phyloP scores from a whole-genome alignment of 2,113 vertebrate genomes.

The Baryphthengus martii region DNA sequence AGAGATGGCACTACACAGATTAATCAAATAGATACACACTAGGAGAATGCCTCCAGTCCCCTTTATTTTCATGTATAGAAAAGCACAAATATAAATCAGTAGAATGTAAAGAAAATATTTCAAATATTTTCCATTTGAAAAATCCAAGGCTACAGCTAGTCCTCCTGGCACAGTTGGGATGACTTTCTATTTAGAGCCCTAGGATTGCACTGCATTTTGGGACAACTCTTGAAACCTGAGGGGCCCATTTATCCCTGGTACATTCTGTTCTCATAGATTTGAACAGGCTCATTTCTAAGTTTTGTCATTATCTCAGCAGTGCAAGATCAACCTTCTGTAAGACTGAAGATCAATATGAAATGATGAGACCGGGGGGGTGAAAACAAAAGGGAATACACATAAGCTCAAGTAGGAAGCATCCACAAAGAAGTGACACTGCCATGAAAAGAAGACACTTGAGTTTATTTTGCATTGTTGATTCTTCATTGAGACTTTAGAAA shows the following conservation, averaged over 20 bases:
- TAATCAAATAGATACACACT: background rate
- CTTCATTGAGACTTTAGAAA: background rate
- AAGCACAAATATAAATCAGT: background rate
- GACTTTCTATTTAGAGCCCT: background rate
- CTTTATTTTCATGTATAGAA: slow-evolving; percentile 31
- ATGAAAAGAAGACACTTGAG: background rate
- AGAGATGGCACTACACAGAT: background rate
- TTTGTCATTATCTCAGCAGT: background rate
- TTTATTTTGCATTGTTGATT: background rate
- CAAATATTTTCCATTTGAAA: background rate
- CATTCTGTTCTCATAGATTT: background rate
- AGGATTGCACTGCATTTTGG: background rate
- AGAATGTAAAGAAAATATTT: slow-evolving; percentile 19
- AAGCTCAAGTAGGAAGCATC: background rate
- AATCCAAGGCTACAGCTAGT: background rate
- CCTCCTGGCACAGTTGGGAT: background rate
- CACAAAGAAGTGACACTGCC: background rate
- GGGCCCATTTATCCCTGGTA: background rate
- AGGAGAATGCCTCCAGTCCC: background rate
- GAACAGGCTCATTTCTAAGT: background rate
- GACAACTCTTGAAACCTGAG: background rate
- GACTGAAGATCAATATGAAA: background rate
- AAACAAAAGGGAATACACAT: background rate
- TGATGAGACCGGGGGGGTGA: background rate
- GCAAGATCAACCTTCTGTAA: background rate